Conservation (phyloP, 2,888 invertebrate species). For the Drosophila sordidula region DNA sequence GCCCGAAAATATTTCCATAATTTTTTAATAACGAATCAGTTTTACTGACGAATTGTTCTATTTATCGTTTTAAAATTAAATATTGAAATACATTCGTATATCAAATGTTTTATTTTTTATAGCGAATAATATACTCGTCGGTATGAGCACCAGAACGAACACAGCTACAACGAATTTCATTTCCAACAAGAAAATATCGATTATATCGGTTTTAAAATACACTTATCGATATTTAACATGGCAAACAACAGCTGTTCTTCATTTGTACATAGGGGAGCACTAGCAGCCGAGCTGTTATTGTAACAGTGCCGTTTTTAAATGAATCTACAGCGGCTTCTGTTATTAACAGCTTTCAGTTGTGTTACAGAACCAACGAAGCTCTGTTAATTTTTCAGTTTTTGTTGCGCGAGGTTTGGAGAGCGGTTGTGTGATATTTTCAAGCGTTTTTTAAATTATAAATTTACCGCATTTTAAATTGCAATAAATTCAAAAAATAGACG, state of each 20-base stretch:
- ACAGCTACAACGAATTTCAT: neutral
- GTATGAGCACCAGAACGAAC: neutral
- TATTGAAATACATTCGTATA: neutral
- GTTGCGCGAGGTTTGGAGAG: constrained; percentile 50
- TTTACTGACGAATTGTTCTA: too few species aligned
- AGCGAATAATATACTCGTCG: neutral
- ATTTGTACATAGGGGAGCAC: neutral
- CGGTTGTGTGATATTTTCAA: constrained; percentile 46
- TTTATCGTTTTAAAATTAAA: neutral
- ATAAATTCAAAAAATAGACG: constrained; percentile 6
- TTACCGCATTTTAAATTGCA: constrained; percentile 19
- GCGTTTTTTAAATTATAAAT: constrained; percentile 22
- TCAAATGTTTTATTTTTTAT: neutral
- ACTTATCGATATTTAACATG: constrained; percentile 11
- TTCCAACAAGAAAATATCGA: neutral
- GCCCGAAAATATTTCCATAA: too few species aligned
- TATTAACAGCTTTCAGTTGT: constrained; percentile 36
- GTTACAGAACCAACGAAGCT: constrained; percentile 24
- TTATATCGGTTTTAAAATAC: neutral
- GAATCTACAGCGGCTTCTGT: constrained; percentile 15
- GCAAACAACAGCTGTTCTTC: constrained; percentile 30
- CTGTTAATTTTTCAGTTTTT: constrained; percentile 54
- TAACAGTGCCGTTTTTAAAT: constrained; percentile 23
- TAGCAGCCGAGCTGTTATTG: constrained; percentile 9
- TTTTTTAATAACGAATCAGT: too few species aligned